Base-by-base conservation (phyloP, 2,888 invertebrate genomes). In the Cristatella mucedo region DNA sequence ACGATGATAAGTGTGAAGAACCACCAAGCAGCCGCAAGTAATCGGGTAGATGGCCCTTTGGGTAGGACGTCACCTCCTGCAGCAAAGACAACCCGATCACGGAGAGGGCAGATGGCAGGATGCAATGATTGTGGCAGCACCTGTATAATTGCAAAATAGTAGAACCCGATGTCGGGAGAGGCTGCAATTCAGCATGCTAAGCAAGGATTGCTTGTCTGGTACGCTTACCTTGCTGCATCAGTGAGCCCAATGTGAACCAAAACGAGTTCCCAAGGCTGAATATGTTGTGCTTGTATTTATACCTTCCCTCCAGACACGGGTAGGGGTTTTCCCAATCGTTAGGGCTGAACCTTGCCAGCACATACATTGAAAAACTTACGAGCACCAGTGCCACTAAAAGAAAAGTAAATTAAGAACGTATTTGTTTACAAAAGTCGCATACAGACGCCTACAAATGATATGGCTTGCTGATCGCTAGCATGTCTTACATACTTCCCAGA, bases 1-100 rank as follows among this genome's bases (percentile, higher is more conserved):
- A 95, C 84, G 62, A 95, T 89, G 64, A 97, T 95, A 29, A 97
- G 74, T 0, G 93, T 95, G 69, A 97, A 97, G 71, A 97, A 95
- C 91, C 95, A 97, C 95, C 95, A 97, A 21, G 67, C 60, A 19
- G 67, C 89, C 7, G 91, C 89, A 4, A 95, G 89, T 48, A 95
- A 84, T 40, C 95, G 73, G 1, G 95, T 95, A 2, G 72, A 71
- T 4, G 71, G 67, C 0, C 72, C 71, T 47, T 64, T 46, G 1
- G 91, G 91, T 41, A 49, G 50, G 40, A 56, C 51, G 39, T 56
- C 56, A 13, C 49, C 51, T n/a, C 55, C 49, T 50, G 41, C 29
- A 58, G 56, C 11, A 6, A 26, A 24, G 26, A 31, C n/a, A 11
- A 36, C 9, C 9, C 13, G 16, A n/a, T 13, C 9, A 38, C 9